Conservation (phyloP, 2,113 vertebrate genomes). For the Colossoma macropomum region DNA sequence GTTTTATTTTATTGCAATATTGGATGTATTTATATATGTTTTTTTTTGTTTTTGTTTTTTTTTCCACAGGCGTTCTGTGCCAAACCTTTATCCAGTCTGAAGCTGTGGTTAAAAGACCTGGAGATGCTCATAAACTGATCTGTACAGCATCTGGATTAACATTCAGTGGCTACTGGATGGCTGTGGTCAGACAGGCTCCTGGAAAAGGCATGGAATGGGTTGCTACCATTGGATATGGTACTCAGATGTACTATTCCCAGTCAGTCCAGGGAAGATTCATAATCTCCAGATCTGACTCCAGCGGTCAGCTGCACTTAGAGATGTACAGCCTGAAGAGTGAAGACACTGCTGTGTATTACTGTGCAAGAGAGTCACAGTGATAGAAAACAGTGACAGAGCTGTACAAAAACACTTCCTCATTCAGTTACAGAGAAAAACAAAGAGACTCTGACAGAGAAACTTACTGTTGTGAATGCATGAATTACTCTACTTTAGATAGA, state of each 20-base stretch:
- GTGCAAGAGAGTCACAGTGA: no score
- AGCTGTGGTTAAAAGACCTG: background rate
- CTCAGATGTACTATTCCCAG: background rate
- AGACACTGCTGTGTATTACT: no score
- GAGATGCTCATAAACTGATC: slow-evolving; percentile 21
- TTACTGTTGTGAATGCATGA: no score
- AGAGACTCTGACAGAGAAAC: no score
- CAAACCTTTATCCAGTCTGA: slow-evolving; percentile 36
- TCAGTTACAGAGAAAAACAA: no score
- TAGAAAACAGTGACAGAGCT: background rate
- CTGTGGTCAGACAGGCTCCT: background rate
- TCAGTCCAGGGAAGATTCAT: slow-evolving; percentile 53
- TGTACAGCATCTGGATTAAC: slow-evolving; percentile 14
- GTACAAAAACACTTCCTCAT: background rate
- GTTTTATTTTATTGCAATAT: background rate
- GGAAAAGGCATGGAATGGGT: slow-evolving; percentile 41
- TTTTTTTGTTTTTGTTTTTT: no score
- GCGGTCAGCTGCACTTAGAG: slow-evolving; percentile 47
- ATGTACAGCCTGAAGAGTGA: slow-evolving; percentile 51
- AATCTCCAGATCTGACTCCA: slow-evolving; percentile 48
- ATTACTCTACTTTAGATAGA: no score
- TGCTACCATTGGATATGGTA: rapidly evolving
- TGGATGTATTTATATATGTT: background rate
- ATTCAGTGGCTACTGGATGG: background rate
- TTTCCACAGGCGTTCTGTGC: background rate